Evolutionary conservation across 2,888 invertebrate genomes (phyloP), one percentile per base, ranked within the genome.

Genomic region (Hermaeophaga mercurialis): DNA sequence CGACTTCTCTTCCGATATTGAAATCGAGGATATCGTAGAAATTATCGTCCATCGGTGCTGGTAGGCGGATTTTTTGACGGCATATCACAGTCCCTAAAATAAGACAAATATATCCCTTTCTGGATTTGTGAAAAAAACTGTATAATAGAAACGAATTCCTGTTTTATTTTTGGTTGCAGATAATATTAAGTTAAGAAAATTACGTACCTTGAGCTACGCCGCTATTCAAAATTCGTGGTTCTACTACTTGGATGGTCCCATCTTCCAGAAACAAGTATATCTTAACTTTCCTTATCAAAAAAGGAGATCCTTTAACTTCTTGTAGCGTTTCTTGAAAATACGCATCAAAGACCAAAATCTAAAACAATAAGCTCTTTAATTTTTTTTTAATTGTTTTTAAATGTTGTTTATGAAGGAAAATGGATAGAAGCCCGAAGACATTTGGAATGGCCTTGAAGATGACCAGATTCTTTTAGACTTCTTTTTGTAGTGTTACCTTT

Each of bases 211-310:
- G 94, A 26, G 87, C 84, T 65, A 92, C 82, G 3, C 94, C 94
- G 67, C 93, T 91, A 72, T 95, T 95, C 48, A 86, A 84, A 6
- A 89, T 84, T 70, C 84, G 83, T 0, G 93, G 93, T 73, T 96
- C 95, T 49, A 83, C 76, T 2, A 96, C 89, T 79, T 94, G 92
- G 65, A 96, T 87, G 1, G 95, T 94, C 11, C 93, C 94, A 77
- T 96, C 95, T 79, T 96, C 95, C 36, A 96, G 81, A 70, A 87
- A 95, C 73, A 90, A 95, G 64, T 86, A 89, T 52, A 96, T 90
- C 65, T 89, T 89, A 2, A 94, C 92, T 68, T 87, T 85, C 15
- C 94, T 85, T 52, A 94, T 79, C 68, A 89, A 82, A 67, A 84
- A 88, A 22, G 87, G 82, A 1, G 86, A 84, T 1, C 81, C 79